These are phyloP conservation scores for Asteroscopus sphinx DNA, from an alignment of 2,888 invertebrate species.

Conservation along the genomic window DNA sequence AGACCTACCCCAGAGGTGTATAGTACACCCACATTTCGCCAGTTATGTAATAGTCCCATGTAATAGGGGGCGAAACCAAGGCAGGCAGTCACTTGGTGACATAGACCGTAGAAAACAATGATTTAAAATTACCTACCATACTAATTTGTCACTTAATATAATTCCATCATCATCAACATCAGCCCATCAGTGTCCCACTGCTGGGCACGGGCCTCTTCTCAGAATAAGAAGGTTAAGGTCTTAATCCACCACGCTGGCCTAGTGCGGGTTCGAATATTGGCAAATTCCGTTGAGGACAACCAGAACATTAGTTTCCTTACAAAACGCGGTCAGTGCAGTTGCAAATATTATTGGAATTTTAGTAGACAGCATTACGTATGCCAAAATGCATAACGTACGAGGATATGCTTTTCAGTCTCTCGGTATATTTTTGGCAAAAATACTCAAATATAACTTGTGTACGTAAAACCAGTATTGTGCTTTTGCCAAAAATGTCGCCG, in stretches of 20 bases:
- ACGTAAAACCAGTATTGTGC: conserved; percentile 3
- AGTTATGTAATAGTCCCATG: too few relatives aligned
- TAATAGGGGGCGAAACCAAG: too few relatives aligned
- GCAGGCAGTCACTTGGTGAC: too few relatives aligned
- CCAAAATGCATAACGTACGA: conserved; percentile 25
- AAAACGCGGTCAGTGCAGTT: conserved; percentile 10
- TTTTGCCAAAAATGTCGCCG: conserved; percentile 44
- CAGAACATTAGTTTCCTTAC: conserved; percentile 7
- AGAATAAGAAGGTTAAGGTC: too few relatives aligned
- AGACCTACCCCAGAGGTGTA: too few relatives aligned
- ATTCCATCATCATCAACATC: too few relatives aligned
- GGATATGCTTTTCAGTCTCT: conserved; percentile 19
- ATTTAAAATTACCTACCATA: background rate
- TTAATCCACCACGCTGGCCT: too few relatives aligned
- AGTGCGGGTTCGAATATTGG: too few relatives aligned
- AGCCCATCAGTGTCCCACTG: too few relatives aligned
- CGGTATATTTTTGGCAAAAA: conserved; percentile 33
- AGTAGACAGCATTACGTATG: conserved; percentile 27
- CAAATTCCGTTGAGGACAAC: conserved; percentile 11
- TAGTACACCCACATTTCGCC: too few relatives aligned
- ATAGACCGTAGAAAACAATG: too few relatives aligned
- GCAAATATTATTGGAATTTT: conserved; percentile 41
- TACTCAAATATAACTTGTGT: conserved; percentile 7
- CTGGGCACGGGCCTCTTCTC: too few relatives aligned
- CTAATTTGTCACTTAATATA: conserved; percentile 6